These are phyloP conservation scores for Carposina sasakii DNA, from an alignment of 1,140 invertebrate species.

Conservation along the genomic window DNA sequence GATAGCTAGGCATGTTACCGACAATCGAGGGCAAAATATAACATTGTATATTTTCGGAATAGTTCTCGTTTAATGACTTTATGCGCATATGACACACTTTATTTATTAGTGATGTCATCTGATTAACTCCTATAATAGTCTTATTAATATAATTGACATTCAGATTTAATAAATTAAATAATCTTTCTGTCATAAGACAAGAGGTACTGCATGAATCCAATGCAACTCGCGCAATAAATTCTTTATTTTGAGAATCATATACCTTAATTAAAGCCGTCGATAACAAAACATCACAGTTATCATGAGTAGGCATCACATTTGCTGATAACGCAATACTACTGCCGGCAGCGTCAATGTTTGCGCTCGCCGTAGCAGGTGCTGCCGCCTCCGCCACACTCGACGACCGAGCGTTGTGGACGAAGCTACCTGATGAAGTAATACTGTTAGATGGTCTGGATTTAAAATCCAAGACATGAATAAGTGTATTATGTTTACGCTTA, in stretches of 20 bases:
- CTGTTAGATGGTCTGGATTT: background rate
- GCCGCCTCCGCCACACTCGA: background rate
- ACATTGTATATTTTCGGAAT: slow-evolving; percentile 12
- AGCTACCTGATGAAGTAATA: background rate
- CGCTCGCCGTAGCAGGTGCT: background rate
- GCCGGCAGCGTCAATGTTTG: no score
- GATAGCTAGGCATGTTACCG: slow-evolving; percentile 9
- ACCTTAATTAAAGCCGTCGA: background rate
- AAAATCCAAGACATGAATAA: background rate
- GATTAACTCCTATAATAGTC: slow-evolving; percentile 14
- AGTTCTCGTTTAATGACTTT: slow-evolving; percentile 13
- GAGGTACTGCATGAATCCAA: slow-evolving; percentile 14
- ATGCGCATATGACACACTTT: slow-evolving; percentile 13
- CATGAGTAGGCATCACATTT: background rate
- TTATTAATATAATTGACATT: slow-evolving; percentile 3
- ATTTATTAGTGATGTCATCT: slow-evolving; percentile 1
- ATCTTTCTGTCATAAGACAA: slow-evolving; percentile 3
- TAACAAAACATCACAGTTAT: background rate
- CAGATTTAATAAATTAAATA: slow-evolving; percentile 11
- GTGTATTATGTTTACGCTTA: background rate
- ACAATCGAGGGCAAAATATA: slow-evolving; percentile 18
- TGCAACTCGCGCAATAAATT: background rate
- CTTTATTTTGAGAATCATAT: background rate
- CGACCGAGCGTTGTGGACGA: background rate
- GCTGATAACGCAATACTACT: background rate